phyloP scores from a whole-genome alignment of 2,888 invertebrate genomes.

The Epinotia demarniana region DNA sequence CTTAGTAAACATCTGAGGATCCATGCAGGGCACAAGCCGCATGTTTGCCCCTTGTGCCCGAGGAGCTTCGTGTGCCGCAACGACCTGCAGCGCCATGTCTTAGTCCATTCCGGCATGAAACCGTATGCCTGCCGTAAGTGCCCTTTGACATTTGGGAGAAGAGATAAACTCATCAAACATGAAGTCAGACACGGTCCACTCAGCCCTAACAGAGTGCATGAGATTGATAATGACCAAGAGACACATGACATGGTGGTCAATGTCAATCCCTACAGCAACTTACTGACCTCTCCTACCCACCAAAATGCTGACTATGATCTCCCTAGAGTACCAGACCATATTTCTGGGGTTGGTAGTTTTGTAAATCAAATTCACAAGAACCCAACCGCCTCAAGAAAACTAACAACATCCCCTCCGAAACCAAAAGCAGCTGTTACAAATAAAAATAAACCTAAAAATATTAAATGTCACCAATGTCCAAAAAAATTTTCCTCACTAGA shows the following conservation, averaged over 20 bases:
- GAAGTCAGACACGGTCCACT: conserved; percentile 85
- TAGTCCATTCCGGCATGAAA: conserved; percentile 87
- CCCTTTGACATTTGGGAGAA: conserved; percentile 86
- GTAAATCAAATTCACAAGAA: conserved; percentile 71
- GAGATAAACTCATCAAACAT: conserved; percentile 88
- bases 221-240: conserved; percentile 68
- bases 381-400: conserved; percentile 63
- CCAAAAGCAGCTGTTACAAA: conserved; percentile 60
- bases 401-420: conserved; percentile 68
- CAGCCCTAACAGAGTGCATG: conserved; percentile 62
- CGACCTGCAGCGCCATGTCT: conserved; percentile 87
- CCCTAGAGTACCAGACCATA: conserved; percentile 81
- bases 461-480: conserved; percentile 82
- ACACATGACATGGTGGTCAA: conserved; percentile 85
- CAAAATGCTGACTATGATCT: conserved; percentile 72
- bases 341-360: conserved; percentile 79
- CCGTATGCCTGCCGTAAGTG: conserved; percentile 88
- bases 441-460: conserved; percentile 80
- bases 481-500: conserved; percentile 80
- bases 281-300: conserved; percentile 75
- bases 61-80: conserved; percentile 89
- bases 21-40: conserved; percentile 89
- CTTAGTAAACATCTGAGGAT: conserved; percentile 90
- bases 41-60: conserved; percentile 89
- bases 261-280: conserved; percentile 84